Percentiles rank a stretch among this genome's conserved stretches.
Conservation (phyloP, 2,797 vertebrate species). For the Sebastiscus albofasciatus region DNA sequence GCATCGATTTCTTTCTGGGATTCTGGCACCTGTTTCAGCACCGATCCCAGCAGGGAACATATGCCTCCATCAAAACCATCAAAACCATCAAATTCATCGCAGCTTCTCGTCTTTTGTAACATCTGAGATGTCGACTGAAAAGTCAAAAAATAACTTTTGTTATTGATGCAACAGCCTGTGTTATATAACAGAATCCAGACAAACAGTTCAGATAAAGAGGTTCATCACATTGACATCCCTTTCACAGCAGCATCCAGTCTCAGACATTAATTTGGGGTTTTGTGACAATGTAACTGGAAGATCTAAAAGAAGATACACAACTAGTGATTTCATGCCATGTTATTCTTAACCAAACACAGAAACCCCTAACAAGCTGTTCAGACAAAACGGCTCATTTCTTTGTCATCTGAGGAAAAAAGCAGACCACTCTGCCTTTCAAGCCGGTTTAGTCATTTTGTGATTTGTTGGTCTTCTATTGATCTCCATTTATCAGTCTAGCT, state of each 20-base stretch:
- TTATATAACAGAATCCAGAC: neutral
- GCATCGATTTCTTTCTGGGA: neutral
- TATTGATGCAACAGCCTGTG: neutral
- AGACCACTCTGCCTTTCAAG: neutral
- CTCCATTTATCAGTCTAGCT: neutral
- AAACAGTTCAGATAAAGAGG: neutral
- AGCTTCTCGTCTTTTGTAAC: neutral
- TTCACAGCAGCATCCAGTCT: neutral
- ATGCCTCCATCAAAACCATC: neutral
- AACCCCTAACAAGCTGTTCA: conserved; percentile 3
- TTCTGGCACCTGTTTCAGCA: neutral
- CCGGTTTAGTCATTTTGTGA: neutral
- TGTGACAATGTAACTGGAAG: neutral
- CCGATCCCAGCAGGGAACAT: neutral
- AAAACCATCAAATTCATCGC: neutral
- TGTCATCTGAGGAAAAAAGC: conserved; percentile 3
- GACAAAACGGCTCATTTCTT: conserved; percentile 24
- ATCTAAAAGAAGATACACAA: neutral
- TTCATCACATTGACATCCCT: neutral
- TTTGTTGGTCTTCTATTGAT: neutral
- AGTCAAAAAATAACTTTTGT: neutral
- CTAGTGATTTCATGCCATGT: neutral
- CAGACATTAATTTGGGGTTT: conserved; percentile 9
- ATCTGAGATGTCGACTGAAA: neutral
- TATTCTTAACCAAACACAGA: conserved; percentile 2